Percentiles rank a stretch among this genome's conserved stretches.
Evolutionary conservation across 2,113 vertebrate species (phyloP).

Genomic region (Passer domesticus): DNA sequence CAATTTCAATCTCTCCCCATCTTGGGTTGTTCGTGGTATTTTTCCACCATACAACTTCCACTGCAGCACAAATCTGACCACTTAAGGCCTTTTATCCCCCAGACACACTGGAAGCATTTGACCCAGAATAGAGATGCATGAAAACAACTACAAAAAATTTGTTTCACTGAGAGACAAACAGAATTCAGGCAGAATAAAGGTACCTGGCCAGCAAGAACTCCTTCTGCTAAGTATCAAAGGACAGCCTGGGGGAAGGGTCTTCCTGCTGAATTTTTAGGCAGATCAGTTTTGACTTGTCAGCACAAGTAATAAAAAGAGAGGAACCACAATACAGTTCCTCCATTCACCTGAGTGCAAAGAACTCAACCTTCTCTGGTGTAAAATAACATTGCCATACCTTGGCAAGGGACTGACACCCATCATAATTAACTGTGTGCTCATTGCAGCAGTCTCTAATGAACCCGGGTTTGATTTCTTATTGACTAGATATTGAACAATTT

Average conservation of each 20-base stretch:
- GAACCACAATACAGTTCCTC: not conserved
- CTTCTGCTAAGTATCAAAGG: not conserved
- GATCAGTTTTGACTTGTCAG: not conserved
- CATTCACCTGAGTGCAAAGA: not conserved
- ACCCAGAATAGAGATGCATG: not conserved
- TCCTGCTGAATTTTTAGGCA: not conserved
- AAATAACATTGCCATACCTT: not conserved
- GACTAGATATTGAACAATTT: rapidly evolving
- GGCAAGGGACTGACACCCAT: rapidly evolving
- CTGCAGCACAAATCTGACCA: not conserved
- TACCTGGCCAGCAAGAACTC: not conserved
- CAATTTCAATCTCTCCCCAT: not conserved
- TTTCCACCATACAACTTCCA: not conserved
- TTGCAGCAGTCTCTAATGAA: rapidly evolving
- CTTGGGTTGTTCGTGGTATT: not conserved
- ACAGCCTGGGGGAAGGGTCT: too few relatives aligned
- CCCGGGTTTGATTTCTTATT: not conserved
- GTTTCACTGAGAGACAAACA: not conserved
- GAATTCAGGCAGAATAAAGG: not conserved
- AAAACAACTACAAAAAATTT: not conserved
- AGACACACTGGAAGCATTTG: not conserved
- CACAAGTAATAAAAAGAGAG: not conserved
- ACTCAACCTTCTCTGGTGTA: not conserved
- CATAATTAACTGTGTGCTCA: not conserved
- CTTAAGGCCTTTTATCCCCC: not conserved